Evolutionary conservation across 2,888 invertebrate species (phyloP).

Genomic region (Tetranychus truncatus): DNA sequence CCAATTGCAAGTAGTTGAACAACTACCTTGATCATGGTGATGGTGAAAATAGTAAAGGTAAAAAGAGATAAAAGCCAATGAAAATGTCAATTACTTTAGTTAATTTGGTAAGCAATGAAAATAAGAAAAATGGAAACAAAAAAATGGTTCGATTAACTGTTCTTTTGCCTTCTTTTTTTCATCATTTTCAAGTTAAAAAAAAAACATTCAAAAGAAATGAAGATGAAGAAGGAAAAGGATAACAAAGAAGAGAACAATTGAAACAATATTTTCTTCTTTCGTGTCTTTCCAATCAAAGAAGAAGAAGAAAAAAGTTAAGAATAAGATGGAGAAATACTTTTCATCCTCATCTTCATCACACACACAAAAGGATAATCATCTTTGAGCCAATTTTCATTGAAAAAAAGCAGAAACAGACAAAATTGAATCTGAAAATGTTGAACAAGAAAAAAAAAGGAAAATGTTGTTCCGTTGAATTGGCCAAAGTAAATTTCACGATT

Average conservation of each 20-base stretch:
- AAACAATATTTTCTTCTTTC: background rate
- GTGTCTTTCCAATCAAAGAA: no score
- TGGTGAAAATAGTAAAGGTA: no score
- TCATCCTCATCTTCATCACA: background rate
- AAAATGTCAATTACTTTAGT: no score
- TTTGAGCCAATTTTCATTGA: background rate
- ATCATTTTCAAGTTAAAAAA: background rate
- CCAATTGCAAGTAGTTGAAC: no score
- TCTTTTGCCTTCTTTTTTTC: background rate
- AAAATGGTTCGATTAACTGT: no score
- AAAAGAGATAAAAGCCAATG: no score
- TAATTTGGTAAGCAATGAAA: no score
- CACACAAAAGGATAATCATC: background rate
- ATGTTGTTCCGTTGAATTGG: background rate
- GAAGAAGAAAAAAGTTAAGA: no score
- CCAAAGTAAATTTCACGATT: background rate
- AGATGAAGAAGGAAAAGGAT: background rate
- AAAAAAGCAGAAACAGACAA: background rate
- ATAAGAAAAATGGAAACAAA: no score
- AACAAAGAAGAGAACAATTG: background rate
- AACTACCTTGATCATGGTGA: no score
- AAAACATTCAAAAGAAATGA: background rate
- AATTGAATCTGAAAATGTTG: background rate
- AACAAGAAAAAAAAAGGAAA: background rate
- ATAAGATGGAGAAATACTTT: no score